Percentiles rank a stretch among this genome's conserved stretches.
phyloP scores from a whole-genome alignment of 2,888 invertebrate genomes.

The Ellobium chinense region DNA sequence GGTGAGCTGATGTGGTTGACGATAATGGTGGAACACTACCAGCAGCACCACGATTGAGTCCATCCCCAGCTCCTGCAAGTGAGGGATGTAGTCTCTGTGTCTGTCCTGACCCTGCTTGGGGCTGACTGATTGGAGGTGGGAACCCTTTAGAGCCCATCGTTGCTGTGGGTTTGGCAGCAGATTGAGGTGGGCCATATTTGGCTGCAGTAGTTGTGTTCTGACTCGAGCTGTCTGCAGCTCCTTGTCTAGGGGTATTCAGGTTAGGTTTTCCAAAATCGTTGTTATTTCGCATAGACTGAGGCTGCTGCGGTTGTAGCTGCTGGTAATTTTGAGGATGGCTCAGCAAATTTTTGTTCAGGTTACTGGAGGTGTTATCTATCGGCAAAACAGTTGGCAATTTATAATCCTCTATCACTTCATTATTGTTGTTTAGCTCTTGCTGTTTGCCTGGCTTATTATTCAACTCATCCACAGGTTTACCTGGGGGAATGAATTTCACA shows the following conservation, averaged over 20 bases:
- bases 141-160: not conserved
- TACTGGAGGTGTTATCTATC: not conserved
- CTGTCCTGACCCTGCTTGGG: not conserved
- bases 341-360: not conserved
- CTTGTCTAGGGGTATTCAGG: not conserved
- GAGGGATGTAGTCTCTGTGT: not conserved
- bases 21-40: not conserved
- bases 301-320: not conserved
- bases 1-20: conserved; percentile 45
- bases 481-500: conserved; percentile 84
- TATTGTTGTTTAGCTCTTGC: conserved; percentile 26
- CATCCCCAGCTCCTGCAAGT: not conserved
- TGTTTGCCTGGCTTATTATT: not conserved
- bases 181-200: not conserved
- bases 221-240: not conserved
- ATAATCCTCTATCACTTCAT: conserved; percentile 17
- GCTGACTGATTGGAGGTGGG: not conserved
- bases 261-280: not conserved
- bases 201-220: not conserved
- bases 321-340: not conserved
- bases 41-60: not conserved
- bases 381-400: conserved; percentile 35
- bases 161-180: not conserved
- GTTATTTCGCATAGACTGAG: not conserved
- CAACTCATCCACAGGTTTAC: not conserved